These are phyloP conservation scores for Corvus moneduloides DNA, from an alignment of 2,113 vertebrate genomes.

Conservation along the genomic window DNA sequence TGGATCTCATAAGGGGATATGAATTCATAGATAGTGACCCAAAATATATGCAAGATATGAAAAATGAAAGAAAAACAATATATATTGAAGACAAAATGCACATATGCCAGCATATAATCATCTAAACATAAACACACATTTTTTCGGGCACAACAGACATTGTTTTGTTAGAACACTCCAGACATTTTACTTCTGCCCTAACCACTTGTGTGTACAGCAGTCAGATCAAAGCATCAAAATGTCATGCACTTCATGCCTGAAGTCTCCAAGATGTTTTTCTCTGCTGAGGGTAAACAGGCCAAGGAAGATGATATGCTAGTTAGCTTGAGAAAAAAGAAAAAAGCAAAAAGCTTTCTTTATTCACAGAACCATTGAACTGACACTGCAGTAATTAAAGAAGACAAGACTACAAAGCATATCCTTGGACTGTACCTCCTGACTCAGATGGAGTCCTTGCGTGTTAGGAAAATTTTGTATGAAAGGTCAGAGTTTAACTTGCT, in stretches of 20 bases:
- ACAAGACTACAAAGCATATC: not conserved
- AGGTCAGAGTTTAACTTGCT: not conserved
- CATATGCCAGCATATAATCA: not conserved
- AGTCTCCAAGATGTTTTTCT: not conserved
- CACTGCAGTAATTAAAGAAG: slow-evolving; percentile 37
- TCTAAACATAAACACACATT: not conserved
- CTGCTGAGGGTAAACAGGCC: not conserved
- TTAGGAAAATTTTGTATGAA: not conserved
- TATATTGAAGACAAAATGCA: not conserved
- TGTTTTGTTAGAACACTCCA: not conserved
- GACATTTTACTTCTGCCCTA: not conserved
- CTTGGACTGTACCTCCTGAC: not conserved
- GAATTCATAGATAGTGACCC: not conserved
- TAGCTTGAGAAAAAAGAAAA: not conserved
- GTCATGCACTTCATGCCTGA: not conserved
- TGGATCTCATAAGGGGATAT: not conserved
- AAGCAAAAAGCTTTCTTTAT: not conserved
- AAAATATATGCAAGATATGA: not conserved
- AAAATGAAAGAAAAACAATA: not conserved
- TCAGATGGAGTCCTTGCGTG: not conserved
- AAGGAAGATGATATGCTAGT: not conserved
- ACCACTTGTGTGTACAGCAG: not conserved
- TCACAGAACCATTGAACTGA: not conserved
- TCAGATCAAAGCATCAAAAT: slow-evolving; percentile 10
- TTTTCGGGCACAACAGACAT: not conserved